phyloP scores from a whole-genome alignment of 2,888 invertebrate species.

The Thecocarcelia acutangulata region DNA sequence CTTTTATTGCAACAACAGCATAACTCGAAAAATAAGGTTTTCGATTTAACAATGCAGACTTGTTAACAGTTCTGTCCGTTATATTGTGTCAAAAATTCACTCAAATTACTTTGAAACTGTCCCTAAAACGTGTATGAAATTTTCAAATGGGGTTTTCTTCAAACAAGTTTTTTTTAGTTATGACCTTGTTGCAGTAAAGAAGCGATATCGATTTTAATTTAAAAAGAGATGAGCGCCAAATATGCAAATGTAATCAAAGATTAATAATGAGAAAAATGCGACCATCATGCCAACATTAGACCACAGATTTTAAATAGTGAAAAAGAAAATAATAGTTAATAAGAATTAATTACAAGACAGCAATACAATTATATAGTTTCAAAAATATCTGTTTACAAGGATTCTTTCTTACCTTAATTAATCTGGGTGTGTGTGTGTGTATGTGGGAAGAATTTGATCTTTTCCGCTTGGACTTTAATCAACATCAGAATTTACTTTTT shows the following conservation, averaged over 20 bases:
- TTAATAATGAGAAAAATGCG: constrained; percentile 40
- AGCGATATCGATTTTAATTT: no score
- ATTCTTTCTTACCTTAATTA: constrained; percentile 58
- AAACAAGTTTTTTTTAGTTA: no score
- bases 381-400: constrained; percentile 7
- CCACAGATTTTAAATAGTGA: constrained; percentile 1
- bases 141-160: no score
- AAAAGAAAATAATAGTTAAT: constrained; percentile 21
- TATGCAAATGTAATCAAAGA: constrained; percentile 4
- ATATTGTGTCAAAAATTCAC: no score
- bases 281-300: constrained; percentile 66
- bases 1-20: no score
- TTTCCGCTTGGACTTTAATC: constrained; percentile 18
- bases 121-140: no score
- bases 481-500: constrained; percentile 9
- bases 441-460: constrained; percentile 14
- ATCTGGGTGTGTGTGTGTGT: neutral
- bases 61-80: no score
- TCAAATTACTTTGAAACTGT: no score
- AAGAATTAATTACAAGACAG: constrained; percentile 53
- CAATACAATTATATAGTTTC: constrained; percentile 33
- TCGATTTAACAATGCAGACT: no score
- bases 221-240: constrained; percentile 7
- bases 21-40: no score
- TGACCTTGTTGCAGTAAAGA: no score